These are phyloP conservation scores for Minunthozetes semirufus DNA, from an alignment of 2,888 invertebrate species.

Conservation along the genomic window DNA sequence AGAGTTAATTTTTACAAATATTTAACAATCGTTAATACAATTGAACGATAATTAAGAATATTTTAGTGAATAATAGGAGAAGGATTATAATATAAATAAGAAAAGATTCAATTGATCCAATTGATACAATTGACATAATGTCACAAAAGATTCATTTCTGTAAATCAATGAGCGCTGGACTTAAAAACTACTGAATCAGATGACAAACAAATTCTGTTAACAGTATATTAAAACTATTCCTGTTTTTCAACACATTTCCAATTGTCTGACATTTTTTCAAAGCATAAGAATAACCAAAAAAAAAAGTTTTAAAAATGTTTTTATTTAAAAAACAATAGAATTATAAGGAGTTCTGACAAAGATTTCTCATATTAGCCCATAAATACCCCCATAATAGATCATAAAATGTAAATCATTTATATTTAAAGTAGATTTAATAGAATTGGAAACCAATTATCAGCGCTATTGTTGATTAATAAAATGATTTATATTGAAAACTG, in stretches of 20 bases:
- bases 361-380: not conserved
- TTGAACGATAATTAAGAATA: not conserved
- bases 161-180: slow-evolving; percentile 3
- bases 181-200: not conserved
- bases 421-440: not conserved
- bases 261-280: not conserved
- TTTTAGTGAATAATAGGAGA: not conserved
- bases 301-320: not conserved
- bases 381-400: too few relatives aligned
- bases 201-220: not conserved
- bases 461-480: slow-evolving; percentile 29
- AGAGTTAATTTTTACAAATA: not conserved
- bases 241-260: not conserved
- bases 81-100: not conserved
- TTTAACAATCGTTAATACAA: not conserved
- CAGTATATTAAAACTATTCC: not conserved
- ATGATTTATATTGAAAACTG: slow-evolving; percentile 4
- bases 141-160: not conserved
- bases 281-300: not conserved
- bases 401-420: not conserved
- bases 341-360: not conserved
- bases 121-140: too few relatives aligned
- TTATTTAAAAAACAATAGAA: not conserved
- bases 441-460: not conserved
- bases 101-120: not conserved